These are phyloP conservation scores for Euzophera pinguis DNA, from an alignment of 2,888 invertebrate species.

Conservation along the genomic window DNA sequence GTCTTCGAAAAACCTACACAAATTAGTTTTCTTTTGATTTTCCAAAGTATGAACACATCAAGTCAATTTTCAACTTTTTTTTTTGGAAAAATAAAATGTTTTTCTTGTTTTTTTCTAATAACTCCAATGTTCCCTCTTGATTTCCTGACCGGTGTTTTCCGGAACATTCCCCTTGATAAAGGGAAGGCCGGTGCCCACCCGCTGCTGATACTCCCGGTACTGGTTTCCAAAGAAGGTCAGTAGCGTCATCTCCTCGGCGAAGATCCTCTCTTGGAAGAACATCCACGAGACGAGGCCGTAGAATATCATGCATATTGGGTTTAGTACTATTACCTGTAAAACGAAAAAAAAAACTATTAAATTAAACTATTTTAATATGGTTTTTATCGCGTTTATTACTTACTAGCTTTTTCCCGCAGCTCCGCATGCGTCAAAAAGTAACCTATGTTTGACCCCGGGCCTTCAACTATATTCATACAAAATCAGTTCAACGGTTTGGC, in stretches of 20 bases:
- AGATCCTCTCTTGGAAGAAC: slow-evolving; percentile 94
- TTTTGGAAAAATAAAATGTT: background rate
- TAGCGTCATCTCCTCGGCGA: slow-evolving; percentile 92
- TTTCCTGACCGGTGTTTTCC: slow-evolving; percentile 26
- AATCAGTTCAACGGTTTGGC: no score
- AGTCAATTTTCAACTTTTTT: background rate
- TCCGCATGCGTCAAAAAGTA: no score
- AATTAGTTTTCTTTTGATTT: no score
- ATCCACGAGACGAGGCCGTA: slow-evolving; percentile 93
- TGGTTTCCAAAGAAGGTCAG: slow-evolving; percentile 94
- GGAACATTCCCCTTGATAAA: slow-evolving; percentile 87
- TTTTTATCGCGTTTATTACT: no score
- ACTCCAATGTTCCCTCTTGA: slow-evolving; percentile 37
- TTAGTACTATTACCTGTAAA: slow-evolving; percentile 87
- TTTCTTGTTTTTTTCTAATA: slow-evolving; percentile 23
- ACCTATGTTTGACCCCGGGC: no score
- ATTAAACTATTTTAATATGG: no score
- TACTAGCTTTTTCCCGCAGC: no score
- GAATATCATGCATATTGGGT: slow-evolving; percentile 91
- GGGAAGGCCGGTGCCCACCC: slow-evolving; percentile 92
- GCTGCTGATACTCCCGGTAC: slow-evolving; percentile 91
- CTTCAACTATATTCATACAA: no score
- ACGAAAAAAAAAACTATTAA: no score
- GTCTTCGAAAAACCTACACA: no score
- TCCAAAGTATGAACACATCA: no score